A percentile compares a stretch with the other conserved stretches of the same genome.
phyloP scores from a whole-genome alignment of 2,888 invertebrate genomes.

The Dascillus cervinus region DNA sequence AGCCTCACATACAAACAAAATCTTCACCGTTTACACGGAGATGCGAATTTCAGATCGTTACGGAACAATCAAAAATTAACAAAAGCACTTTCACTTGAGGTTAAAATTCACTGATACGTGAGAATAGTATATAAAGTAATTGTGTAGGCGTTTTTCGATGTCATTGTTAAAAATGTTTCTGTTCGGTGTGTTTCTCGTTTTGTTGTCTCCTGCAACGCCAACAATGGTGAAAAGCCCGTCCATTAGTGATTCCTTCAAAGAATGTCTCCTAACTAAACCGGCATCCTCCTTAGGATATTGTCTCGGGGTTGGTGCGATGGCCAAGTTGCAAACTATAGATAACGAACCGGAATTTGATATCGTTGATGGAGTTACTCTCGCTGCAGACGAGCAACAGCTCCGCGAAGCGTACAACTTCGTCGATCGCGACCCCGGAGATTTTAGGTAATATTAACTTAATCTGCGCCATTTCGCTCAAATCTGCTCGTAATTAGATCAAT shows the following conservation, averaged over 20 bases:
- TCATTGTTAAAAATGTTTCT: conserved; percentile 9
- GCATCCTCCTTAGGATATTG: conserved; percentile 52
- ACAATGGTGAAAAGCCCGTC: conserved; percentile 4
- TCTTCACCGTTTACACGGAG: no score
- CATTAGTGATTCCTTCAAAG: conserved; percentile 31
- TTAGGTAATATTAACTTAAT: conserved; percentile 43
- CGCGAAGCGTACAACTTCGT: conserved; percentile 59
- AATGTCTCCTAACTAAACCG: conserved; percentile 43
- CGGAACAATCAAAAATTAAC: no score
- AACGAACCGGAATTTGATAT: conserved; percentile 59
- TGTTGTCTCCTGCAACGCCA: conserved; percentile 1
- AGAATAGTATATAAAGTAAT: conserved; percentile 12
- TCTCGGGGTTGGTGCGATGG: conserved; percentile 61
- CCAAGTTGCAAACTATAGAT: conserved; percentile 57
- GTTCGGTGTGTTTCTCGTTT: conserved; percentile 2
- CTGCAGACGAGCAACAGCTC: conserved; percentile 56
- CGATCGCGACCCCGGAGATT: conserved; percentile 68
- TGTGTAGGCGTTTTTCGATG: conserved; percentile 1
- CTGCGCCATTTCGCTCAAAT: background rate
- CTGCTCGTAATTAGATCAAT: conserved; percentile 45
- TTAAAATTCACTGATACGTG: conserved; percentile 12
- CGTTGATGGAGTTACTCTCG: conserved; percentile 55
- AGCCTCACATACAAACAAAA: no score
- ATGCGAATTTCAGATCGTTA: conserved; percentile 10
- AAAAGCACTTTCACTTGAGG: conserved; percentile 13